Conservation (phyloP, 2,888 invertebrate species). For the Trissonchulus latispiculum region DNA sequence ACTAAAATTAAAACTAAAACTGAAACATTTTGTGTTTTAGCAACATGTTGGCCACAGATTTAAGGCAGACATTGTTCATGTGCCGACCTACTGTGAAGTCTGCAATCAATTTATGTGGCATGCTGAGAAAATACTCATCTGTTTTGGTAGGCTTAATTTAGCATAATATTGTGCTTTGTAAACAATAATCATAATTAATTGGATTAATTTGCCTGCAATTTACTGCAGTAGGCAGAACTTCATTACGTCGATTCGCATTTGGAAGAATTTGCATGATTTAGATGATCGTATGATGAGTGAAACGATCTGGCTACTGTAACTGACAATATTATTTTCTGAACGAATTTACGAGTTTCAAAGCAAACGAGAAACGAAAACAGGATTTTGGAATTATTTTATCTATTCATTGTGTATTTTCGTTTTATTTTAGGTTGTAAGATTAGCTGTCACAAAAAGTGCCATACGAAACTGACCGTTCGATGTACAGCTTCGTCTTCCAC, state of each 20-base stretch:
- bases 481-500: conserved; percentile 34
- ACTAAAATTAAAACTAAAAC: too few relatives aligned
- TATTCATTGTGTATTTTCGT: too few relatives aligned
- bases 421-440: conserved; percentile 63
- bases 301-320: too few relatives aligned
- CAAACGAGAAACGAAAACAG: too few relatives aligned
- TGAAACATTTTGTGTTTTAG: conserved; percentile 42
- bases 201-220: too few relatives aligned
- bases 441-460: conserved; percentile 88
- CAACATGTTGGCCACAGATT: conserved; percentile 72
- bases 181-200: not conserved
- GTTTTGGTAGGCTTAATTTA: conserved; percentile 51
- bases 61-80: conserved; percentile 78
- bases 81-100: conserved; percentile 88
- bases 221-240: too few relatives aligned
- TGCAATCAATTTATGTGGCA: conserved; percentile 78
- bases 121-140: conserved; percentile 72
- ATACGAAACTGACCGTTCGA: conserved; percentile 56
- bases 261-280: too few relatives aligned
- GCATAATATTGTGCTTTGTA: not conserved
- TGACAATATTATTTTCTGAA: too few relatives aligned
- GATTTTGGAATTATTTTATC: too few relatives aligned
- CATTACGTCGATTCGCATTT: too few relatives aligned
- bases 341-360: too few relatives aligned
- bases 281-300: too few relatives aligned